Conservation (phyloP, 2,113 vertebrate genomes). For the Vidua macroura region DNA sequence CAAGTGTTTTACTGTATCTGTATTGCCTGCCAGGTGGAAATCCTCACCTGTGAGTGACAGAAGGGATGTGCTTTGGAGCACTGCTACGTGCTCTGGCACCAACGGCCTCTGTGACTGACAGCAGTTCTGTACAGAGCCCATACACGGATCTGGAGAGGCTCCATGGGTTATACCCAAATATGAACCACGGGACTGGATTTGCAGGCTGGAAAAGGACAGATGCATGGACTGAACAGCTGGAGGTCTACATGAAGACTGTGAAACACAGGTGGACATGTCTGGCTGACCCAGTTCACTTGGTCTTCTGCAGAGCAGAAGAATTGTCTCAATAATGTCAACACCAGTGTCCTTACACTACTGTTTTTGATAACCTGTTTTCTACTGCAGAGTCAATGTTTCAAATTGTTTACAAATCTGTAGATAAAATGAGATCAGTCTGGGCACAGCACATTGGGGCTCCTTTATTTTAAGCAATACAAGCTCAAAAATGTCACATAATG, state of each 20-base stretch:
- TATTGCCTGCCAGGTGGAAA: not conserved
- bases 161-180: not conserved
- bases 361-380: constrained; percentile 34
- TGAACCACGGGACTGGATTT: not conserved
- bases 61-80: not conserved
- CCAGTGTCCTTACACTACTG: not conserved
- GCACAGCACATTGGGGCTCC: not conserved
- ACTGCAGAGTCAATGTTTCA: not conserved
- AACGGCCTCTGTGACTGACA: accelerated
- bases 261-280: not conserved
- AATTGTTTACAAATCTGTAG: constrained; percentile 14
- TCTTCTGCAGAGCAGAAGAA: not conserved
- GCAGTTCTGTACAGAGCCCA: not conserved
- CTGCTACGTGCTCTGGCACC: accelerated
- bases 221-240: not conserved
- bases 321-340: not conserved
- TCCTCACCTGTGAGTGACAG: not conserved
- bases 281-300: not conserved
- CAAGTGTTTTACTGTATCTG: not conserved
- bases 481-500: not conserved
- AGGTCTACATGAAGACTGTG: not conserved
- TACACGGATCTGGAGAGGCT: not conserved
- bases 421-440: not conserved
- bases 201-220: not conserved
- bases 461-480: not conserved